A percentile compares a stretch with the other conserved stretches of the same genome.
phyloP scores from a whole-genome alignment of 2,888 invertebrate species.

The Aphrophora alni region DNA sequence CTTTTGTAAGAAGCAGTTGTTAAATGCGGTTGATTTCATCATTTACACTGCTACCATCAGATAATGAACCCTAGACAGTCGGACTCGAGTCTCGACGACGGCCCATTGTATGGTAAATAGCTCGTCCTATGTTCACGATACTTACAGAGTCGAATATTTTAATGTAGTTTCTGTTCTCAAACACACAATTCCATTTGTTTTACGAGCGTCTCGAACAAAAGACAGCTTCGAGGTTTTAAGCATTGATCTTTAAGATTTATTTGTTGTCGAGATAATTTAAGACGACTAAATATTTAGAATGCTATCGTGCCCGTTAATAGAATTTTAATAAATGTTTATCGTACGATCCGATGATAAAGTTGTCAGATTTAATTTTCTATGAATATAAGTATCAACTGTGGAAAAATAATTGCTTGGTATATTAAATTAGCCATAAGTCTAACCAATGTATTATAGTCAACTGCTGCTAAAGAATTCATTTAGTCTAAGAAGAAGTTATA shows the following conservation, averaged over 20 bases:
- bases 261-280: not conserved
- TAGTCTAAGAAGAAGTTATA: too few species aligned
- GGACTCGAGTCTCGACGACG: not conserved
- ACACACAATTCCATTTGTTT: slow-evolving; percentile 9
- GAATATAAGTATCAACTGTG: too few species aligned
- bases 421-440: too few species aligned
- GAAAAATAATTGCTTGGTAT: too few species aligned
- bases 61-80: not conserved
- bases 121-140: not conserved
- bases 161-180: not conserved
- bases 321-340: slow-evolving; percentile 6
- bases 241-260: not conserved
- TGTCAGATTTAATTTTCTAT: too few species aligned
- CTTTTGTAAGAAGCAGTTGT: too few species aligned
- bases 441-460: too few species aligned
- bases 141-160: not conserved
- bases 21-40: slow-evolving; percentile 9
- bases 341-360: too few species aligned
- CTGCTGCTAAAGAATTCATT: too few species aligned
- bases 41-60: not conserved
- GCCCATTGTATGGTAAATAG: not conserved
- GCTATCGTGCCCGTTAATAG: not conserved
- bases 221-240: too few species aligned
- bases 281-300: not conserved
- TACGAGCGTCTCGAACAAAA: not conserved